Base-by-base conservation (phyloP, 2,797 vertebrate species). In the Agapornis canus region DNA sequence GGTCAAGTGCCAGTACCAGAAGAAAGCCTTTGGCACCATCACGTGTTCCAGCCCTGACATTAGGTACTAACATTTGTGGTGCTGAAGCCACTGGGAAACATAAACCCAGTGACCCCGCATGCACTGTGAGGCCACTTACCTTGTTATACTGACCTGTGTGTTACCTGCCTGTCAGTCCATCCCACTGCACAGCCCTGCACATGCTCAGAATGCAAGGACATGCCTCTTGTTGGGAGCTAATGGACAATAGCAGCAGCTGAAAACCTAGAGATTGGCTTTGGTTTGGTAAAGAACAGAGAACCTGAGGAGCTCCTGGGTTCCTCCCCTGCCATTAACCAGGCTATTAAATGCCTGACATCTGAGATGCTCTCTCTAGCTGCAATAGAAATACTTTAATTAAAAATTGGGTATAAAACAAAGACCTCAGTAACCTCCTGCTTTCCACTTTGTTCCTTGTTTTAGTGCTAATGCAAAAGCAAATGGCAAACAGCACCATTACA, bases 111-210 rank as follows among this genome's bases (percentile, higher is more conserved):
- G 57, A 52, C 14, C 5, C 23, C 12, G 2, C 27, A 29, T 21
- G 29, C 42, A 13, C 25, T 21, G 13, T 6, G 57, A 40, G n/a
- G 32, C 37, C 43, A 32, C 92, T 91, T 82, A 92, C 86, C 80
- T 37, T 76, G 18, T 13, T 13, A 29, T 16, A 23, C 49, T 4
- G 19, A n/a, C 35, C 40, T 61, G 23, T 32, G 9, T 12, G 7
- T 5, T 9, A 35, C 5, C 3, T 0, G 37, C 3, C 0, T 2
- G 6, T 25, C 60, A 29, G n/a, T 26, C 49, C n/a, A 1, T 8
- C 3, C 27, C 19, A 1, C 27, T 2, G 35, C 25, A 10, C 19
- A 0, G 5, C 39, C 47, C 43, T 31, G 22, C 11, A 6, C n/a
- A 9, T 2, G 0, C 15, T 9, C 35, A 2, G 7, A 45, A 5